These are phyloP conservation scores for Lepeophtheirus salmonis DNA, from an alignment of 1,140 invertebrate species.

Conservation along the genomic window DNA sequence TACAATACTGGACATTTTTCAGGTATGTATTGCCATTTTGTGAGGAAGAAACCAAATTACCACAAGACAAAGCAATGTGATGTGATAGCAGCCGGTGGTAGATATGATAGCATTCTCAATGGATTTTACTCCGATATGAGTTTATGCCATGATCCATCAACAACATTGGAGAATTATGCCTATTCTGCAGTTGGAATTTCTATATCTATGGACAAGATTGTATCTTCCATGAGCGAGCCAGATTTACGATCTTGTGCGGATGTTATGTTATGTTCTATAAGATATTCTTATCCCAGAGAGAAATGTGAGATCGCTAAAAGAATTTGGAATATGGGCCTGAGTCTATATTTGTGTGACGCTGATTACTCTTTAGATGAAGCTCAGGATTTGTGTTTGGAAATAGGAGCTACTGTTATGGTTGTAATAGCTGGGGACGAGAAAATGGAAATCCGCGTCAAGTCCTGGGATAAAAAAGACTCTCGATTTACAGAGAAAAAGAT, in stretches of 20 bases:
- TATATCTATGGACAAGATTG: conserved; percentile 8
- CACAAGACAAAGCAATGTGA: background rate
- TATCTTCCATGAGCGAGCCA: background rate
- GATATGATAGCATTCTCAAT: conserved; percentile 4
- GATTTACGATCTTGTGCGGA: background rate
- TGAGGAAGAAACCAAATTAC: background rate
- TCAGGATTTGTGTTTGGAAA: background rate
- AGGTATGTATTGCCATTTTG: conserved; percentile 7
- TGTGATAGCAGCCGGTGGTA: conserved; percentile 2
- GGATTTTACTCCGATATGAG: background rate
- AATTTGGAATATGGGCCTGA: background rate
- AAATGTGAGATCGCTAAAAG: background rate
- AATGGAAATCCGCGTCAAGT: background rate
- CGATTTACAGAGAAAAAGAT: conserved; percentile 10
- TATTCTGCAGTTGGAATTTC: conserved; percentile 8
- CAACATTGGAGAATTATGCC: background rate
- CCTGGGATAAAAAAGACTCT: background rate
- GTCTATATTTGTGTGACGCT: background rate
- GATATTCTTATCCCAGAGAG: background rate
- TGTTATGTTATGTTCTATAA: background rate
- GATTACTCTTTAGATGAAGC: background rate
- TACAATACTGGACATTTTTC: conserved; percentile 9
- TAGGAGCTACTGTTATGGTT: conserved; percentile 3
- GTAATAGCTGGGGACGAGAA: background rate
- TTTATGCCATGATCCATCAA: background rate